Conservation (phyloP, 2,888 invertebrate species). For the Agonopterix subpropinquella region DNA sequence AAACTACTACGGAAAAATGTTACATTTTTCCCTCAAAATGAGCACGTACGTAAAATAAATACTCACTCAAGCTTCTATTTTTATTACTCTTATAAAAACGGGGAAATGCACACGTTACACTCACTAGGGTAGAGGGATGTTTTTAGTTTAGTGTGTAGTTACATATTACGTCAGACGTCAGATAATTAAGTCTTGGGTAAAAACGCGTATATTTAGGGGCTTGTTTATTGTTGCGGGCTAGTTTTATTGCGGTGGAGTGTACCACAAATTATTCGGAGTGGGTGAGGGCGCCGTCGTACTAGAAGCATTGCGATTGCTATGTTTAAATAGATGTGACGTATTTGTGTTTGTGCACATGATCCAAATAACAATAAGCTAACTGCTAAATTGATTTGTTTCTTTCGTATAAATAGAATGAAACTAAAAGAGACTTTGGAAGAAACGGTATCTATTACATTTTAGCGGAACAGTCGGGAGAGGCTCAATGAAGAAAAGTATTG, state of each 20-base stretch:
- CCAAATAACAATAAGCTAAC: too few species aligned
- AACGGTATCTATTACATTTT: too few species aligned
- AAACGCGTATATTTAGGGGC: slow-evolving; percentile 7
- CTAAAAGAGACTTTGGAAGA: too few species aligned
- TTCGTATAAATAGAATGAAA: too few species aligned
- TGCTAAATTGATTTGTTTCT: too few species aligned
- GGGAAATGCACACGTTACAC: not conserved
- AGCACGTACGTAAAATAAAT: not conserved
- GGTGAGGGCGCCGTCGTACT: not conserved
- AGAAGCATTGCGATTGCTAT: too few species aligned
- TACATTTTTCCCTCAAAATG: not conserved
- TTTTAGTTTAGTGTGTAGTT: not conserved
- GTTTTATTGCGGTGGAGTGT: slow-evolving; percentile 12
- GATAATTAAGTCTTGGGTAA: slow-evolving; percentile 1
- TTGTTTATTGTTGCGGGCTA: slow-evolving; percentile 6
- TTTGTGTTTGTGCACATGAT: too few species aligned
- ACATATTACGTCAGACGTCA: not conserved
- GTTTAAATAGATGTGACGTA: too few species aligned
- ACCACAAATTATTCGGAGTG: slow-evolving; percentile 9
- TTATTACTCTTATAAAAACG: not conserved
- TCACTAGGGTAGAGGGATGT: not conserved
- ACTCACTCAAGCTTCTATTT: not conserved
- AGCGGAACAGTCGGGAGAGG: too few species aligned
- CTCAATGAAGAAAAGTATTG: too few species aligned
- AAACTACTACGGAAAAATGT: not conserved